phyloP scores from a whole-genome alignment of 2,888 invertebrate genomes.

The Eurytoma californica region DNA sequence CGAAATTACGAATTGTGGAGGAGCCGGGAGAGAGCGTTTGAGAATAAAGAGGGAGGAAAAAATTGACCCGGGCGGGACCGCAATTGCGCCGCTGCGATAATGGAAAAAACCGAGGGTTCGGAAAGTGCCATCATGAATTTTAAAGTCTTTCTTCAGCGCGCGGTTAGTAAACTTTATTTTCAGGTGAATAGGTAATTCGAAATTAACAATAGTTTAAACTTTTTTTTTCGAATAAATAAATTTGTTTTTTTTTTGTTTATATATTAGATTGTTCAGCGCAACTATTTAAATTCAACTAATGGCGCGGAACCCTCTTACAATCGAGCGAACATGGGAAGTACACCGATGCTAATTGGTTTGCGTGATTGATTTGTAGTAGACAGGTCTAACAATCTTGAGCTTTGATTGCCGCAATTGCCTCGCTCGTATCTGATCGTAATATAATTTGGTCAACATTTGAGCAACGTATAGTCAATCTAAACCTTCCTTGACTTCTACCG shows the following conservation, averaged over 20 bases:
- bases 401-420: not conserved
- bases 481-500: too few species aligned
- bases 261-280: too few species aligned
- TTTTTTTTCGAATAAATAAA: too few species aligned
- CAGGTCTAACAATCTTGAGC: slow-evolving; percentile 12
- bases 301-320: too few species aligned
- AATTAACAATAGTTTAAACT: too few species aligned
- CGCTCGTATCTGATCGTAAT: too few species aligned
- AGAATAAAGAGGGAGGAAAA: not conserved
- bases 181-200: too few species aligned
- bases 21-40: not conserved
- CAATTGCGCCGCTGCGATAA: not conserved
- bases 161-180: too few species aligned
- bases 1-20: slow-evolving; percentile 25
- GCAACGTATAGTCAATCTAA: too few species aligned
- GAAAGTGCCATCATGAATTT: not conserved
- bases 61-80: not conserved
- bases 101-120: not conserved
- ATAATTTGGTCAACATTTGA: too few species aligned
- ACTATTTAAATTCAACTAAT: too few species aligned
- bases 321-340: not conserved
- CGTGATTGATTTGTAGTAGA: not conserved
- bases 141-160: not conserved
- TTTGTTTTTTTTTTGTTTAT: too few species aligned
- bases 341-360: slow-evolving; percentile 1